Percentiles rank a stretch among this genome's conserved stretches.
Evolutionary conservation across 1,140 invertebrate genomes (phyloP).

Genomic region (Drosophila albomicans): DNA sequence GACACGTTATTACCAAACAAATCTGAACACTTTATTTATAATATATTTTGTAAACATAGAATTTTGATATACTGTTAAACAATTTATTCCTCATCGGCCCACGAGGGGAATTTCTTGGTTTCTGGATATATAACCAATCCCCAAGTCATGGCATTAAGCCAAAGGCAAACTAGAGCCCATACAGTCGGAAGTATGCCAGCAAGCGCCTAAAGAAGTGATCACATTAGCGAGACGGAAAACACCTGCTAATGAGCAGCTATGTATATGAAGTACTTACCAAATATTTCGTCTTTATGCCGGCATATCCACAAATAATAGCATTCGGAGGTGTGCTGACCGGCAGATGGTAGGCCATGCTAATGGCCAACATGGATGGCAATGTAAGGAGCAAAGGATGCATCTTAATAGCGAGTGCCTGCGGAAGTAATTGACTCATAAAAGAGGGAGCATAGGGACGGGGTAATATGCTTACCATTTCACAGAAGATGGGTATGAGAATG

Average conservation of each 20-base stretch:
- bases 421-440: neutral
- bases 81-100: conserved; percentile 11
- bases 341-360: conserved; percentile 89
- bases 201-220: conserved; percentile 83
- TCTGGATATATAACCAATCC: conserved; percentile 48
- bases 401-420: conserved; percentile 86
- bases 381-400: conserved; percentile 94
- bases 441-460: no score
- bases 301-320: conserved; percentile 94
- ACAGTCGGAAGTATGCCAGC: conserved; percentile 89
- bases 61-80: no score
- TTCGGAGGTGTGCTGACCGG: conserved; percentile 94
- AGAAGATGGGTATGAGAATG: conserved; percentile 90
- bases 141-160: conserved; percentile 33
- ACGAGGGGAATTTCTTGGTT: conserved; percentile 36
- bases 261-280: conserved; percentile 32
- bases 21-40: no score
- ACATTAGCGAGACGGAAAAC: neutral
- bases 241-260: neutral
- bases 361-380: conserved; percentile 91
- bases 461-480: conserved; percentile 87
- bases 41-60: no score
- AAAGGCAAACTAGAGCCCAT: conserved; percentile 39
- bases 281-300: conserved; percentile 80
- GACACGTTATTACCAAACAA: no score